Evolutionary conservation across 2,888 invertebrate genomes (phyloP).

Genomic region (Rhabditoides inermis): DNA sequence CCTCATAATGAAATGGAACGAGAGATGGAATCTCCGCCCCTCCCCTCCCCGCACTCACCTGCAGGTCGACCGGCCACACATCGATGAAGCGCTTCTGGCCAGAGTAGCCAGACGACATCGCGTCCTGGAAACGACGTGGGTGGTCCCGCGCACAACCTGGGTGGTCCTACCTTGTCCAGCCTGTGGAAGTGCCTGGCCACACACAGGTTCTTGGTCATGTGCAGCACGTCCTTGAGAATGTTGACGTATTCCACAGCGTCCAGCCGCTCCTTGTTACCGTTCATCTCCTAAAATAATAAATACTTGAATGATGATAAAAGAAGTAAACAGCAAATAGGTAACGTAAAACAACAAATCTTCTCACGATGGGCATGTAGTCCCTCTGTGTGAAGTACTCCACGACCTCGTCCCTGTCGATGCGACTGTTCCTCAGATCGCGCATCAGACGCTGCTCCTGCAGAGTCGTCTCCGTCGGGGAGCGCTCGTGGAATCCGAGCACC

Average conservation of each 20-base stretch:
- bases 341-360: background rate
- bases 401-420: slow-evolving; percentile 50
- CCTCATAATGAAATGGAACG: too few relatives aligned
- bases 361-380: slow-evolving; percentile 30
- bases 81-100: slow-evolving; percentile 65
- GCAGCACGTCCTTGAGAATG: slow-evolving; percentile 76
- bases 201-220: slow-evolving; percentile 87
- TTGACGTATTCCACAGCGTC: slow-evolving; percentile 66
- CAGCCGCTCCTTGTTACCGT: slow-evolving; percentile 32
- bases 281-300: slow-evolving; percentile 26
- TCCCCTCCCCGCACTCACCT: too few relatives aligned
- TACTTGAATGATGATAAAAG: too few relatives aligned
- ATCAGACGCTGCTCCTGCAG: slow-evolving; percentile 58
- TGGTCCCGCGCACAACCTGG: background rate
- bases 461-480: slow-evolving; percentile 67
- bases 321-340: background rate
- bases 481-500: slow-evolving; percentile 86
- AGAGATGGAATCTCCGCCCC: too few relatives aligned
- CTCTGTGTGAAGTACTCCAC: slow-evolving; percentile 51
- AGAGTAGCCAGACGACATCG: slow-evolving; percentile 30
- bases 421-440: slow-evolving; percentile 47
- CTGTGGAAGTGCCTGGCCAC: slow-evolving; percentile 81
- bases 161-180: slow-evolving; percentile 70
- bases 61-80: slow-evolving; percentile 91
- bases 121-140: slow-evolving; percentile 11